phyloP scores from a whole-genome alignment of 2,888 invertebrate genomes.

The Macaria liturata region DNA sequence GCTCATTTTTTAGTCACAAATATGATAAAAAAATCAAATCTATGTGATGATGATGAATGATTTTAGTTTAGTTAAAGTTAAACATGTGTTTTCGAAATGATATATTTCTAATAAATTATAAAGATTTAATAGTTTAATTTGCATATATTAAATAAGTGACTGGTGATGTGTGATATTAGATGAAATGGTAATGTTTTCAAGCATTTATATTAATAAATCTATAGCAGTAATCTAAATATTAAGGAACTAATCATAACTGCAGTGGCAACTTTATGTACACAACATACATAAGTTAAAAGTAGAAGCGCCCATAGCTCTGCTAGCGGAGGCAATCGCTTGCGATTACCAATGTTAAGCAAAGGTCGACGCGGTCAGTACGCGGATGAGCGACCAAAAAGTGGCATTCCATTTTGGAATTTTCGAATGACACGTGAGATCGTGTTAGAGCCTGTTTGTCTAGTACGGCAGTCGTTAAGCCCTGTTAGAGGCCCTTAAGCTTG shows the following conservation, averaged over 20 bases:
- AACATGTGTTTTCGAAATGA: too few species aligned
- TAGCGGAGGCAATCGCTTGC: neutral
- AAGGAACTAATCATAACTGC: neutral
- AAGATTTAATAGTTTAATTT: too few species aligned
- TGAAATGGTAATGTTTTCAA: conserved; percentile 20
- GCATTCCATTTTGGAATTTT: too few species aligned
- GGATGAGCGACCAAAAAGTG: too few species aligned
- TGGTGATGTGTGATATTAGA: neutral
- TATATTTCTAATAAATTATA: too few species aligned
- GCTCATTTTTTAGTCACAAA: conserved; percentile 47
- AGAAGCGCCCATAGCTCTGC: too few species aligned
- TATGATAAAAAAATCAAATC: neutral
- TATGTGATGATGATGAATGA: neutral
- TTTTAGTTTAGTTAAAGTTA: neutral
- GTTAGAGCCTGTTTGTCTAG: too few species aligned
- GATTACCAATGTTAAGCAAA: neutral
- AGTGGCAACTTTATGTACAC: neutral
- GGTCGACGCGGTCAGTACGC: neutral
- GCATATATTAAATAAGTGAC: too few species aligned
- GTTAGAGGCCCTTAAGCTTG: too few species aligned
- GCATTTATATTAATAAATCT: conserved; percentile 3
- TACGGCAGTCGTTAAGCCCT: too few species aligned
- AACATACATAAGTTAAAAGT: neutral
- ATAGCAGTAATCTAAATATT: neutral
- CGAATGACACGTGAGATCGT: too few species aligned